Conservation (phyloP, 2,888 invertebrate species). For the Eilema depressum region DNA sequence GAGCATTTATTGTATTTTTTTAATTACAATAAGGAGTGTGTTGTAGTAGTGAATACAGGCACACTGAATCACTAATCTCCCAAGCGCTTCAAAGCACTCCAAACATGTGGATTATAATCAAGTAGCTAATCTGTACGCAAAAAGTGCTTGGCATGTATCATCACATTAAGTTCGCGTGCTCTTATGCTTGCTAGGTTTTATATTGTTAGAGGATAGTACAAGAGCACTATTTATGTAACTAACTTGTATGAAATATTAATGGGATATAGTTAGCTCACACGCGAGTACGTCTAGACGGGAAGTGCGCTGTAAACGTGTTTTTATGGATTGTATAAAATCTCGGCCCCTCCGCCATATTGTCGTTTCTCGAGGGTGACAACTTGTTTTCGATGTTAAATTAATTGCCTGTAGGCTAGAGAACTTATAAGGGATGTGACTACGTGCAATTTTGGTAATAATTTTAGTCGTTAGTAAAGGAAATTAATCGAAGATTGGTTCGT, state of each 20-base stretch:
- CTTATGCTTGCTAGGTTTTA: conserved; percentile 33
- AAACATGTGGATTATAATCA: background rate
- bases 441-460: conserved; percentile 12
- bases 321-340: conserved; percentile 67
- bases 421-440: conserved; percentile 18
- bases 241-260: conserved; percentile 68
- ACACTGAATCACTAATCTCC: too few relatives aligned
- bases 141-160: conserved; percentile 40
- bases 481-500: background rate
- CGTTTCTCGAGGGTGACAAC: conserved; percentile 49
- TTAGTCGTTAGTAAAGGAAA: conserved; percentile 13
- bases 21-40: too few relatives aligned
- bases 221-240: conserved; percentile 57
- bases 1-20: too few relatives aligned
- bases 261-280: conserved; percentile 67
- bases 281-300: conserved; percentile 78
- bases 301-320: conserved; percentile 62
- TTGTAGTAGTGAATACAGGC: too few relatives aligned
- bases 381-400: conserved; percentile 52
- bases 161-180: conserved; percentile 61
- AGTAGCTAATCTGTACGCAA: conserved; percentile 13
- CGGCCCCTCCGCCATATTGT: conserved; percentile 43
- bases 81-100: background rate
- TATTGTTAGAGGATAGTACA: conserved; percentile 44
- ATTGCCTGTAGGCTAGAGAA: conserved; percentile 38